Evolutionary conservation across 2,888 invertebrate species (phyloP), one percentile per base, ranked within the genome.

Genomic region (Myopa testacea): DNA sequence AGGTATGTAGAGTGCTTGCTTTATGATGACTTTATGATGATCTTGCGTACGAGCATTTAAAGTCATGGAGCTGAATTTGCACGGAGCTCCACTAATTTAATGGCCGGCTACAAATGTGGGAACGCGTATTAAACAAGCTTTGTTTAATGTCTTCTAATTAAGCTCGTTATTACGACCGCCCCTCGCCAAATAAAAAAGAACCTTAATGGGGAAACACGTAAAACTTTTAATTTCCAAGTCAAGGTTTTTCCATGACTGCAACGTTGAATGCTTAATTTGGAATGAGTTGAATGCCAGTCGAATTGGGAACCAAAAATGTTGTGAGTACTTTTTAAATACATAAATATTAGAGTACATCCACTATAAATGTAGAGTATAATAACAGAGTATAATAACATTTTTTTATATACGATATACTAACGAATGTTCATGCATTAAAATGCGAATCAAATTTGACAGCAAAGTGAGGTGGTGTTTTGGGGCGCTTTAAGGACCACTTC

Each of bases 231-330:
- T 65, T 65, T 38, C 5, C 14, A 70, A 45, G 26, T 52, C 55
- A 70, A 70, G 70, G 70, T 55, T 55, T 55, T 34, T 14, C 70
- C 55, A 37, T 70, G 70, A 70, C 55, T 37, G 52, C 38, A 34
- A 37, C 12, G 12, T 55, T 70, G 55, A 52, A 55, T 55, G 12
- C 55, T 70, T 55, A 14, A 55, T 70, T 67, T 55, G 34, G n/a
- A 2, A 34, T 50, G 14, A 37, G 52, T 52, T 70, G 55, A 52
- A 10, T 16, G 52, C 16, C 55, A n/a, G 45, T 45, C 45, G 45
- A 45, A 45, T 45, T 45, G 45, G 45, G 7, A 10, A 45, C 34
- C 12, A 63, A 63, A 63, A 14, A 14, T n/a, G n/a, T 16, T 63
- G 34, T 14, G 63, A 37, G 14, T 63, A 34, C 14, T 45, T 45